Evolutionary conservation across 2,797 vertebrate genomes (phyloP).

Genomic region (Odontamblyopus lacepedii): DNA sequence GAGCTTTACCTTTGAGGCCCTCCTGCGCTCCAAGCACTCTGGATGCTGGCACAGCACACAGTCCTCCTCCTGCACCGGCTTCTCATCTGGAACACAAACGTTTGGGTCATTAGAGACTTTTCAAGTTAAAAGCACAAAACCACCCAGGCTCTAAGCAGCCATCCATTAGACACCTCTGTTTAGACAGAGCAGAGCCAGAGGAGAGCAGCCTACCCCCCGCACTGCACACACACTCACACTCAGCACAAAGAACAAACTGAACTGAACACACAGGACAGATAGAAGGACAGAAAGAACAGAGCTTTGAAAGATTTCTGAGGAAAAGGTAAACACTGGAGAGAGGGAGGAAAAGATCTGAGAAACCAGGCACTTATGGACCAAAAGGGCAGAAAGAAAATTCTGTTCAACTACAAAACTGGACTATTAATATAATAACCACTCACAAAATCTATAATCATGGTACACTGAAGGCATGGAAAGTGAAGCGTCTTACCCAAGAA

Average conservation of each 20-base stretch:
- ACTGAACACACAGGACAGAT: too few relatives aligned
- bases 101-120: constrained; percentile 14
- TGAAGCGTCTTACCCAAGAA: too few relatives aligned
- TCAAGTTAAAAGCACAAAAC: constrained; percentile 20
- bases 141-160: constrained; percentile 18
- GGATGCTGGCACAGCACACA: constrained; percentile 86
- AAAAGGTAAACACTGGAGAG: constrained; percentile 61
- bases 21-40: constrained; percentile 80
- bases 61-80: constrained; percentile 80
- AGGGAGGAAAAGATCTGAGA: constrained; percentile 50
- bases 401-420: not conserved
- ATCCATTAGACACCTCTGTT: constrained; percentile 49
- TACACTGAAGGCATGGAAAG: too few relatives aligned
- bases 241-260: too few relatives aligned
- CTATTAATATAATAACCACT: not conserved
- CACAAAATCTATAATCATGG: too few relatives aligned
- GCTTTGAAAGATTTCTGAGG: constrained; percentile 32
- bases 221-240: constrained; percentile 14
- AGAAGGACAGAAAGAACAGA: constrained; percentile 19
- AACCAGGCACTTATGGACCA: constrained; percentile 30
- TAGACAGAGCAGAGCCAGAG: constrained; percentile 22
- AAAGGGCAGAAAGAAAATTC: constrained; percentile 37
- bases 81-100: constrained; percentile 80
- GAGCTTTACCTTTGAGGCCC: constrained; percentile 85
- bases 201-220: constrained; percentile 26